Conservation (phyloP, 2,797 vertebrate species). For the Champsocephalus gunnari region DNA sequence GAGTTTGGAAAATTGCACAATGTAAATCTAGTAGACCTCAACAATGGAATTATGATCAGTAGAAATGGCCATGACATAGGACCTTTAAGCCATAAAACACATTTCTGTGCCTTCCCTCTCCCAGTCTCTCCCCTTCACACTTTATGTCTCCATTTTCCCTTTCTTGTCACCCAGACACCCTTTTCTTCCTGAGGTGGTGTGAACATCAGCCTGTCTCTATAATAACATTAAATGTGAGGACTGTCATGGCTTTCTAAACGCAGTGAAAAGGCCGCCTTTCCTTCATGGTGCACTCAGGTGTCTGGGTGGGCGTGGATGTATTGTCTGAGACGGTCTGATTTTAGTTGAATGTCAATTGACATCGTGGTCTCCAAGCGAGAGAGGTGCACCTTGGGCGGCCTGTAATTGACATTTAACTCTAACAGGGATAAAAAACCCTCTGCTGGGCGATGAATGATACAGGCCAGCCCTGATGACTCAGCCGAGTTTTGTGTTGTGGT, state of each 20-base stretch:
- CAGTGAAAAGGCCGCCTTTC: slow-evolving; percentile 19
- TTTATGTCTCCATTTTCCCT: background rate
- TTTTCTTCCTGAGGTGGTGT: background rate
- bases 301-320: slow-evolving; percentile 43
- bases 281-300: slow-evolving; percentile 11
- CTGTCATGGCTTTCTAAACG: slow-evolving; percentile 1
- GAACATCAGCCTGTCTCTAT: slow-evolving; percentile 13
- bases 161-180: background rate
- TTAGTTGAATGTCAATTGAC: slow-evolving; percentile 67
- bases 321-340: slow-evolving; percentile 51
- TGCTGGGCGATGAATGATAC: slow-evolving; percentile 33
- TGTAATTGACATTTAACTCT: slow-evolving; percentile 71
- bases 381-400: slow-evolving; percentile 45
- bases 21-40: no score
- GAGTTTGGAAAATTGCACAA: no score
- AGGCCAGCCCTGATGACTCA: slow-evolving; percentile 42
- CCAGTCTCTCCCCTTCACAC: background rate
- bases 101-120: no score
- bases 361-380: slow-evolving; percentile 37
- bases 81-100: no score
- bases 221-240: slow-evolving; percentile 20
- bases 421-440: slow-evolving; percentile 48
- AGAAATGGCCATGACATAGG: no score
- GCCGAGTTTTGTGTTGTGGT: slow-evolving; percentile 13
- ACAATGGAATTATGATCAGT: no score